Percentiles rank a stretch among this genome's conserved stretches.
Conservation (phyloP, 2,888 invertebrate genomes). For the Neoaliturus tenellus region DNA sequence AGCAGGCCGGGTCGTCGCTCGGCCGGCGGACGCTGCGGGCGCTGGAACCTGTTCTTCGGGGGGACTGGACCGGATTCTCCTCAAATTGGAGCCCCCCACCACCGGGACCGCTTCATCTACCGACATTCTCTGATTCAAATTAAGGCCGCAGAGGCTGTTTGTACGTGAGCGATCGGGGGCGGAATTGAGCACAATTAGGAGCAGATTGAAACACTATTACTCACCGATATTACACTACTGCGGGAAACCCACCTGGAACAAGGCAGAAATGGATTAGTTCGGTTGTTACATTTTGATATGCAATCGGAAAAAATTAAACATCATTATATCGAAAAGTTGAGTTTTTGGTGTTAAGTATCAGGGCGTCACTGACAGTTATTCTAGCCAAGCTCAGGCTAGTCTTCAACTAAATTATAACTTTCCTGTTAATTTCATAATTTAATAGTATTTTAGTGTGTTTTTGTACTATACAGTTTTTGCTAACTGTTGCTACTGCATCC, state of each 20-base stretch:
- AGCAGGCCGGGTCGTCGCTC: conserved; percentile 47
- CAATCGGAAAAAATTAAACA: too few species aligned
- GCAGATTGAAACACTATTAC: neutral
- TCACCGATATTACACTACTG: neutral
- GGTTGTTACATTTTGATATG: too few species aligned
- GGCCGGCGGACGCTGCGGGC: conserved; percentile 28
- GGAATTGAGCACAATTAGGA: neutral
- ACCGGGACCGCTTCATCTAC: neutral
- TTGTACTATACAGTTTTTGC: too few species aligned
- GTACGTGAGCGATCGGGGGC: neutral
- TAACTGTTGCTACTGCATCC: too few species aligned
- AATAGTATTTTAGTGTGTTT: too few species aligned
- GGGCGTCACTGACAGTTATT: too few species aligned
- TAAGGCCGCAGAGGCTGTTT: conserved; percentile 20
- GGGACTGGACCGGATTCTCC: conserved; percentile 54
- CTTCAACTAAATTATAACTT: too few species aligned
- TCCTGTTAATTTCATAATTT: too few species aligned
- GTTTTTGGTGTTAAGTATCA: too few species aligned
- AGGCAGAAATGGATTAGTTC: too few species aligned
- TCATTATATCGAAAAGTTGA: too few species aligned
- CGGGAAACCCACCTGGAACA: neutral
- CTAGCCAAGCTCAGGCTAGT: too few species aligned
- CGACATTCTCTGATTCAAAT: conserved; percentile 36
- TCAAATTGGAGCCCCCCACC: conserved; percentile 56
- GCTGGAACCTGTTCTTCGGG: conserved; percentile 7